Evolutionary conservation across 2,797 vertebrate genomes (phyloP).

Genomic region (Todus mexicanus): DNA sequence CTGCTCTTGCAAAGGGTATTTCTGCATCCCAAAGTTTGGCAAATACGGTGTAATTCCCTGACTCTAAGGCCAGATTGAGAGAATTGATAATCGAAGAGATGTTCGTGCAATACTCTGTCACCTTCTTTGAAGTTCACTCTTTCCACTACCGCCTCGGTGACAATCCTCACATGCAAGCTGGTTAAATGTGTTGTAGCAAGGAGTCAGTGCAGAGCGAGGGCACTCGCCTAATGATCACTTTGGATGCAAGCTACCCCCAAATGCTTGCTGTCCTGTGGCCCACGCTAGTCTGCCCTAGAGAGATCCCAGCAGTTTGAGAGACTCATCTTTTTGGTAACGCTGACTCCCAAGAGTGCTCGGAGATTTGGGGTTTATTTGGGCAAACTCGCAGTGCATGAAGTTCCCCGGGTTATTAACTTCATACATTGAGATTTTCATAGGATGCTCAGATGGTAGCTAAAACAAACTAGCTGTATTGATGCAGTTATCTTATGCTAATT

Average conservation of each 20-base stretch:
- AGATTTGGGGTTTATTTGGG: background rate
- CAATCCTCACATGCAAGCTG: background rate
- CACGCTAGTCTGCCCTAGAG: background rate
- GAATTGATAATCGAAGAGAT: background rate
- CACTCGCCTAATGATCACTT: background rate
- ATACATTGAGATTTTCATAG: background rate
- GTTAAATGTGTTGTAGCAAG: background rate
- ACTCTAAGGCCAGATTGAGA: background rate
- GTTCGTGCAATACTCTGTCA: background rate
- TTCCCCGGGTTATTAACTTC: background rate
- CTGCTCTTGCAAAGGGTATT: background rate
- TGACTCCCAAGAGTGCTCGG: background rate
- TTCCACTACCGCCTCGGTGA: background rate
- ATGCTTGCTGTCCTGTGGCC: background rate
- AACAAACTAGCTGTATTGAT: background rate
- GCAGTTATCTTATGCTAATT: background rate
- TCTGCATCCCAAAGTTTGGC: background rate
- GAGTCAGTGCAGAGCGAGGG: background rate
- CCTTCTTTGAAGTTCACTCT: constrained; percentile 2
- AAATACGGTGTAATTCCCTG: background rate
- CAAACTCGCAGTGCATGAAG: background rate
- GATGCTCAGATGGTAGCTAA: background rate
- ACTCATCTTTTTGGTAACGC: background rate
- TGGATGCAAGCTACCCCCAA: background rate
- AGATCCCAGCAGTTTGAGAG: background rate